These are phyloP conservation scores for Chironomus striatipennis DNA, from an alignment of 1,140 invertebrate species.

Conservation along the genomic window DNA sequence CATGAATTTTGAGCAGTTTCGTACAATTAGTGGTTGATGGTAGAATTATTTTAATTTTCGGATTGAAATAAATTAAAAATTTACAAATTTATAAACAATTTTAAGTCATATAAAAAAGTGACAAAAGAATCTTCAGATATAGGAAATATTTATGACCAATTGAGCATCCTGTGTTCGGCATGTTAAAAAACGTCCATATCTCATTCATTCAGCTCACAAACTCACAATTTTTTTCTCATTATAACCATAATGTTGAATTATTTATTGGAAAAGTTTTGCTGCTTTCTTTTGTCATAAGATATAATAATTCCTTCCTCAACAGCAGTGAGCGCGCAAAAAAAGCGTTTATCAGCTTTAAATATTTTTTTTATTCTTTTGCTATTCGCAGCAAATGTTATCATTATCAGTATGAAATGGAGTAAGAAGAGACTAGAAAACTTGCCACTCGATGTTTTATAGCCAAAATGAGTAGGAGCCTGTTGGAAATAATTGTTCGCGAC, in stretches of 20 bases:
- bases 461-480: not conserved
- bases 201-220: not conserved
- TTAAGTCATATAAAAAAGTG: no score
- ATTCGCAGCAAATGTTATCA: not conserved
- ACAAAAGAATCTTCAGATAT: no score
- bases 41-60: no score
- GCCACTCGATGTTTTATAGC: not conserved
- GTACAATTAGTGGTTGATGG: no score
- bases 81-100: no score
- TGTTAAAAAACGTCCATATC: no score
- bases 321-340: not conserved
- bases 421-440: not conserved
- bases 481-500: conserved; percentile 2
- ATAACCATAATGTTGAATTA: not conserved
- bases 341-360: conserved; percentile 7
- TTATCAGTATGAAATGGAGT: not conserved
- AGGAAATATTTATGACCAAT: no score
- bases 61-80: no score
- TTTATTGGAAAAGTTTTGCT: conserved; percentile 9
- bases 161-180: no score
- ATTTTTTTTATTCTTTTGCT: not conserved
- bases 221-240: not conserved
- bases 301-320: not conserved
- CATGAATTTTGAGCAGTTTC: no score
- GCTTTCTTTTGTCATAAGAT: not conserved